phyloP scores from a whole-genome alignment of 2,888 invertebrate genomes.

The Pycnomerus fuliginosus region DNA sequence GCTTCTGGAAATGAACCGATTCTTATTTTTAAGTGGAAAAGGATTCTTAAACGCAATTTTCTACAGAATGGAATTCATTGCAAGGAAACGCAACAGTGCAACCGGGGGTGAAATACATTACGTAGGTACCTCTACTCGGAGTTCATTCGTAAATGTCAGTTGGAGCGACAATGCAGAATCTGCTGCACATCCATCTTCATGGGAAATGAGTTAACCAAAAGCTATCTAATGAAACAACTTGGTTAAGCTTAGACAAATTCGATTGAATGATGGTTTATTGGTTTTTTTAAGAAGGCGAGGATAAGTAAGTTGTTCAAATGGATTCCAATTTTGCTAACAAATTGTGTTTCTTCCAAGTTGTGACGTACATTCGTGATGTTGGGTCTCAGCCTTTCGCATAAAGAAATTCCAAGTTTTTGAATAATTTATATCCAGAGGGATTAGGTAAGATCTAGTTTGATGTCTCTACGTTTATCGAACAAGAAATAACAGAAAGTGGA shows the following conservation, averaged over 20 bases:
- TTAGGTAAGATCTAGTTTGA: too few relatives aligned
- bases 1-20: constrained; percentile 10
- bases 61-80: constrained; percentile 3
- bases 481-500: too few relatives aligned
- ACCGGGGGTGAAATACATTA: too few relatives aligned
- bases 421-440: too few relatives aligned
- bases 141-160: constrained; percentile 8
- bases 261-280: background rate
- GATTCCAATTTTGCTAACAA: background rate
- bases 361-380: background rate
- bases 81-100: too few relatives aligned
- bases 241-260: background rate
- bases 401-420: too few relatives aligned
- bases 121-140: background rate
- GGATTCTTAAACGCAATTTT: constrained; percentile 6
- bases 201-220: constrained; percentile 1
- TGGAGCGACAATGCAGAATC: background rate
- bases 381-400: too few relatives aligned
- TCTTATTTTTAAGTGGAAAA: too few relatives aligned
- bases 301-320: background rate
- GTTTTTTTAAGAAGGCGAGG: background rate
- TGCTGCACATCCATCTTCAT: constrained; percentile 3
- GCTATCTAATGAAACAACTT: background rate
- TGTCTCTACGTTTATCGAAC: too few relatives aligned
- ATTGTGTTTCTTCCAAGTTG: background rate